Base-by-base conservation (phyloP, 1,140 invertebrate genomes). In the Drosophila ironensis region DNA sequence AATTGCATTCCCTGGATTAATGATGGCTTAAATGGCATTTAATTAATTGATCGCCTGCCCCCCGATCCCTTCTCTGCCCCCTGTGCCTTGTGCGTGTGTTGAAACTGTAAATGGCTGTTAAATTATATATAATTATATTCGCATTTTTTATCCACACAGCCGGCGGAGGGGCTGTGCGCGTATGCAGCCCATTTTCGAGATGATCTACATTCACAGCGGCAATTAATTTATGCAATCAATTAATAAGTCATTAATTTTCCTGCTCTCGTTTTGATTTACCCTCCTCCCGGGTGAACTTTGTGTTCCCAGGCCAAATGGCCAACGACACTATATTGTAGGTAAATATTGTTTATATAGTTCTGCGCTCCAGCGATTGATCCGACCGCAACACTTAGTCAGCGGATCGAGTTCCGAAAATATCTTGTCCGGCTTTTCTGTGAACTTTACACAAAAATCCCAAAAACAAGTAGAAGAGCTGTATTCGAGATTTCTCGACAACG, bases 121-220 rank as follows among this genome's bases (percentile, higher is more conserved):
- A 84, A 78, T 84, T 78, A 78, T 57, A 78, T 74, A 42, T 86
- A 78, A 84, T 84, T 84, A 84, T 61, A 78, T 82, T 74, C 69
- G 59, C 74, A 78, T 84, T 82, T 78, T 77, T 84, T 73, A 70
- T 78, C 41, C 17, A n/a, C n/a, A n/a, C n/a, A 1, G n/a, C 2
- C 20, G 2, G 5, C 8, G 7, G 9, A 20, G 35, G 27, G 46
- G 11, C 8, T 20, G 5, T 16, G n/a, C 8, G 22, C 22, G 11
- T 6, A 27, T 27, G 41, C 41, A 28, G 4, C 11, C 38, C 35
- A 63, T 53, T 54, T 70, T 35, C n/a, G n/a, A 30, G 48, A 44
- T 61, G 56, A 82, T 76, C 53, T 37, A 41, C 66, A 70, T 30
- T 60, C 54, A 22, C 22, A 40, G 50, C 25, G 40, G 48, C 41